These are phyloP conservation scores for Pelecanoides urinatrix DNA, from an alignment of 2,113 vertebrate species.

Conservation along the genomic window DNA sequence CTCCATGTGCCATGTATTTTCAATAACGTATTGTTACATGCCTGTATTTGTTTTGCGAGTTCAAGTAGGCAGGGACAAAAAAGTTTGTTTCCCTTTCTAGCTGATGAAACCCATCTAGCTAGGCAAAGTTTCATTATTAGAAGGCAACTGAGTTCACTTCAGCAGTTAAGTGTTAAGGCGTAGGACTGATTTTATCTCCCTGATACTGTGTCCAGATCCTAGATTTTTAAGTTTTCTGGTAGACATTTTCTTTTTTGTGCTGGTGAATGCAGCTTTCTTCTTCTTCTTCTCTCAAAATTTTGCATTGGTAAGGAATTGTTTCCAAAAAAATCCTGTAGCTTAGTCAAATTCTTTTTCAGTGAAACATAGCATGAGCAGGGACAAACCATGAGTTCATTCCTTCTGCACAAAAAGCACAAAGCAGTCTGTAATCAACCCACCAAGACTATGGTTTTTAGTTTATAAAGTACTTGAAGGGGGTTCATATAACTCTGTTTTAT, in stretches of 20 bases:
- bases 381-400: background rate
- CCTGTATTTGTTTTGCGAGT: background rate
- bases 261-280: background rate
- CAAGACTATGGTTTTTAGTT: rapidly evolving
- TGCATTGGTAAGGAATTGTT: background rate
- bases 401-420: background rate
- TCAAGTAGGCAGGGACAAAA: background rate
- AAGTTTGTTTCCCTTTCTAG: background rate
- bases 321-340: background rate
- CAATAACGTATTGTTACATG: background rate
- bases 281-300: background rate
- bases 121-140: background rate
- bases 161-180: background rate
- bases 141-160: background rate
- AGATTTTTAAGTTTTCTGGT: background rate
- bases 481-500: background rate
- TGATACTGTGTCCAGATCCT: background rate
- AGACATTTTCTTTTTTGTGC: background rate
- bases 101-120: background rate
- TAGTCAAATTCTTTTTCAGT: background rate
- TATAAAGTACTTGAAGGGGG: background rate
- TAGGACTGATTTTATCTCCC: background rate
- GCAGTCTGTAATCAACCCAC: background rate
- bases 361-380: background rate
- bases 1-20: background rate